phyloP scores from a whole-genome alignment of 1,140 invertebrate genomes.

The Diorhabda carinulata region DNA sequence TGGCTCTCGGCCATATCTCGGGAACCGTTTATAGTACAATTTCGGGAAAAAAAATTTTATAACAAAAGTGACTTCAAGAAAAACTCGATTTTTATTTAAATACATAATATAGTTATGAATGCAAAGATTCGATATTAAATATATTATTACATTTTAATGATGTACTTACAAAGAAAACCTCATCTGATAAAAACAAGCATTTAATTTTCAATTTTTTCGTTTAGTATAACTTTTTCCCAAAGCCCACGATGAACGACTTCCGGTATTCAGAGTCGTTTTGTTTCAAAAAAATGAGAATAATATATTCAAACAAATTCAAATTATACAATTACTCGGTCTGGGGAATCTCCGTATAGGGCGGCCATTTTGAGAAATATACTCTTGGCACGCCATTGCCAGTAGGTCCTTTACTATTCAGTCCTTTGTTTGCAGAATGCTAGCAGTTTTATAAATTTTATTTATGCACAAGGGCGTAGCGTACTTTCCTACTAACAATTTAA shows the following conservation, averaged over 20 bases:
- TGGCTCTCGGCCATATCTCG: too few species aligned
- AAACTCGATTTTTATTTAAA: too few species aligned
- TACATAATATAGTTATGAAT: too few species aligned
- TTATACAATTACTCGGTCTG: constrained; percentile 2
- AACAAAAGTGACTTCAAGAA: too few species aligned
- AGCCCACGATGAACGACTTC: constrained; percentile 1
- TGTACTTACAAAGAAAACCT: background rate
- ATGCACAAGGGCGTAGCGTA: background rate
- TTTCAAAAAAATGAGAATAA: background rate
- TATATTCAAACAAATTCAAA: constrained; percentile 3
- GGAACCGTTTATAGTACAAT: too few species aligned
- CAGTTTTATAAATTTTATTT: background rate
- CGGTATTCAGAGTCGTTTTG: background rate
- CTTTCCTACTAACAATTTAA: too few species aligned
- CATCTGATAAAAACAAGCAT: background rate
- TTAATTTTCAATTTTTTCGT: constrained; percentile 3
- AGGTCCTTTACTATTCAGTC: background rate
- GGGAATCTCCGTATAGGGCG: background rate
- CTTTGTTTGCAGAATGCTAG: background rate
- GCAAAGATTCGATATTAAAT: constrained; percentile 1
- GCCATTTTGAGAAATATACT: constrained; percentile 2
- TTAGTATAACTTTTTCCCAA: background rate
- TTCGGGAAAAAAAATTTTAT: too few species aligned
- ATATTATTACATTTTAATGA: background rate
- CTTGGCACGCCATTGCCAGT: constrained; percentile 1